Evolutionary conservation across 1,140 invertebrate species (phyloP).

Genomic region (Theocolax elegans): DNA sequence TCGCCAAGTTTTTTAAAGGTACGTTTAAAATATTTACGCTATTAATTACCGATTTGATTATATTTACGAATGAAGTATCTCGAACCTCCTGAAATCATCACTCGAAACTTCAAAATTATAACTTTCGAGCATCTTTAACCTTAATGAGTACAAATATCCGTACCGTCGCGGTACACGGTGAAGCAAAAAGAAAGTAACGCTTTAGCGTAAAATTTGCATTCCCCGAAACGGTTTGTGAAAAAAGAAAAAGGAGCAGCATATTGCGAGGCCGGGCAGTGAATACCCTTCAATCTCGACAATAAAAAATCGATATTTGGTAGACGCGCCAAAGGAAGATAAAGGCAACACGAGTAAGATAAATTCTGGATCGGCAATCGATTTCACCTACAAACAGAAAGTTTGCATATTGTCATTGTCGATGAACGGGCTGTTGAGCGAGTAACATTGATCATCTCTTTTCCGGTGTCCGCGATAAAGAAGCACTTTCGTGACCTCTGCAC

Average conservation of each 20-base stretch:
- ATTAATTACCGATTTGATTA: slow-evolving; percentile 10
- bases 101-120: background rate
- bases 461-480: no score
- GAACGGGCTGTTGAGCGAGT: slow-evolving; percentile 20
- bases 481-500: no score
- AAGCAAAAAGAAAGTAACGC: no score
- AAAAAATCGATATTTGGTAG: slow-evolving; percentile 24
- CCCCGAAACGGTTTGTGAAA: background rate
- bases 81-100: background rate
- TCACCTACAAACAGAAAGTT: slow-evolving; percentile 1
- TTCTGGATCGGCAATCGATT: slow-evolving; percentile 29
- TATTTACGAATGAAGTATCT: no score
- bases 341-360: slow-evolving; percentile 26
- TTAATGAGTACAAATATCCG: background rate
- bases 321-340: background rate
- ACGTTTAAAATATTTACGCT: slow-evolving; percentile 13
- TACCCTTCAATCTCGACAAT: slow-evolving; percentile 13
- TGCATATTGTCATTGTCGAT: slow-evolving; percentile 19
- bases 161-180: background rate
- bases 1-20: background rate
- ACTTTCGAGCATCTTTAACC: background rate
- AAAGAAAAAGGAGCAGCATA: background rate
- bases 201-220: slow-evolving; percentile 25
- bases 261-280: slow-evolving; percentile 5
- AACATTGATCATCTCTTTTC: slow-evolving; percentile 28